Conservation (phyloP, 2,888 invertebrate genomes). For the Melangyna quadrimaculata region DNA sequence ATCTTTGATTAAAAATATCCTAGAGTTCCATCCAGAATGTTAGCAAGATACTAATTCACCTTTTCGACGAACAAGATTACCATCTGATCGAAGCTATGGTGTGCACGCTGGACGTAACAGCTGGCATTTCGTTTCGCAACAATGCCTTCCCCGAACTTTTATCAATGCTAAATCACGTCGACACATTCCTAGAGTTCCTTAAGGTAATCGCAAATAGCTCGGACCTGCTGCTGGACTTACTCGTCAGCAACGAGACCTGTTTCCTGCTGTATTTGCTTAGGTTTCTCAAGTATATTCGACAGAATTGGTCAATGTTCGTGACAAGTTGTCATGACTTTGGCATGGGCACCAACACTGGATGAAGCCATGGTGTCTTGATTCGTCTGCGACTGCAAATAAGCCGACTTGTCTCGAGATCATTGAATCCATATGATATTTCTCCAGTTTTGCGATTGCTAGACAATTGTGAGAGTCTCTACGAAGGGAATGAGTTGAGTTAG, state of each 20-base stretch:
- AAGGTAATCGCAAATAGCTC: slow-evolving; percentile 91
- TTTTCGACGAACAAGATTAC: slow-evolving; percentile 95
- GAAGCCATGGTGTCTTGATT: slow-evolving; percentile 92
- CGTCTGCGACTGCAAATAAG: slow-evolving; percentile 90
- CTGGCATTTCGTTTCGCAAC: slow-evolving; percentile 91
- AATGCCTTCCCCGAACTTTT: slow-evolving; percentile 90
- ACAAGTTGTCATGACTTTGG: slow-evolving; percentile 86
- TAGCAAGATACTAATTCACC: slow-evolving; percentile 92
- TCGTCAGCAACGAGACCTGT: slow-evolving; percentile 95
- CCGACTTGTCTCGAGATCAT: slow-evolving; percentile 89
- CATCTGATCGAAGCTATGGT: slow-evolving; percentile 96
- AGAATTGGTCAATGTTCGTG: slow-evolving; percentile 92
- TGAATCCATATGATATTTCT: slow-evolving; percentile 95
- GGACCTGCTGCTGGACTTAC: slow-evolving; percentile 90
- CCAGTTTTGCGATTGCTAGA: slow-evolving; percentile 92
- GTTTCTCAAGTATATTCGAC: slow-evolving; percentile 91
- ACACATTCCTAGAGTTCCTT: slow-evolving; percentile 93
- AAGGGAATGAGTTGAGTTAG: slow-evolving; percentile 90
- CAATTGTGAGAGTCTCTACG: slow-evolving; percentile 92
- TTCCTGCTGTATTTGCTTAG: slow-evolving; percentile 91
- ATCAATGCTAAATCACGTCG: slow-evolving; percentile 91
- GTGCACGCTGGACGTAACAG: slow-evolving; percentile 93
- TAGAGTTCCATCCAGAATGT: slow-evolving; percentile 93
- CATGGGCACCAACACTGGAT: slow-evolving; percentile 84
- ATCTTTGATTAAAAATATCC: slow-evolving; percentile 88